Base-by-base conservation (phyloP, 2,888 invertebrate genomes). In the Zygaena filipendulae region DNA sequence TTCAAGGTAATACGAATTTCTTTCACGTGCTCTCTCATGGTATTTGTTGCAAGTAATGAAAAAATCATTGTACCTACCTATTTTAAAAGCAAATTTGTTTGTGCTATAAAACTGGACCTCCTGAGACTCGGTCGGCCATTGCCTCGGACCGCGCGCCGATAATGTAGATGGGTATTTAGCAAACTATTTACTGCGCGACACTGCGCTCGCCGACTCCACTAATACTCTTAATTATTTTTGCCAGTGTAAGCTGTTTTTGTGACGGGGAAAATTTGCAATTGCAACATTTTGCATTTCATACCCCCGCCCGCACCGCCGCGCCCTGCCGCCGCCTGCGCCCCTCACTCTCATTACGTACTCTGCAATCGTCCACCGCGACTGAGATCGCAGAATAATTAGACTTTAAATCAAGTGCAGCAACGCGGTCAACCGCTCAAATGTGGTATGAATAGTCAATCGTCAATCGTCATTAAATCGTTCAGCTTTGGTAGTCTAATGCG, bases 211-310 rank as follows among this genome's bases (percentile, higher is more conserved):
- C 62, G 62, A 69, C 69, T 71, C 57, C 51, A 61, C 71, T 75
- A 74, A 75, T 74, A 68, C 71, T 72, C 75, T 74, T 77, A 75
- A 75, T 75, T 75, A 75, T 77, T 77, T 75, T 74, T 71, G 74
- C 72, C 61, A 62, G 68, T 70, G 70, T 69, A 71, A 74, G 74
- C 74, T 74, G 71, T 75, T 75, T 74, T 71, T 74, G 70, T 74
- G 74, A 72, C 66, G 63, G 71, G 44, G 45, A 51, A 63, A 63
- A 61, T 71, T 4, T 16, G 70, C 68, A 68, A 71, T 70, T 72
- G 71, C 71, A 63, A 72, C 72, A 70, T 74, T 71, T 72, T 69
- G 68, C 70, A 72, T 72, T 62, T 58, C 59, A n/a, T n/a, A n/a
- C n/a, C n/a, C n/a, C 46, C 57, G 53, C 13, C 22, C 13, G n/a